Percentiles rank a stretch among this genome's conserved stretches.
Evolutionary conservation across 2,888 invertebrate genomes (phyloP).

Genomic region (Apodemia zela): DNA sequence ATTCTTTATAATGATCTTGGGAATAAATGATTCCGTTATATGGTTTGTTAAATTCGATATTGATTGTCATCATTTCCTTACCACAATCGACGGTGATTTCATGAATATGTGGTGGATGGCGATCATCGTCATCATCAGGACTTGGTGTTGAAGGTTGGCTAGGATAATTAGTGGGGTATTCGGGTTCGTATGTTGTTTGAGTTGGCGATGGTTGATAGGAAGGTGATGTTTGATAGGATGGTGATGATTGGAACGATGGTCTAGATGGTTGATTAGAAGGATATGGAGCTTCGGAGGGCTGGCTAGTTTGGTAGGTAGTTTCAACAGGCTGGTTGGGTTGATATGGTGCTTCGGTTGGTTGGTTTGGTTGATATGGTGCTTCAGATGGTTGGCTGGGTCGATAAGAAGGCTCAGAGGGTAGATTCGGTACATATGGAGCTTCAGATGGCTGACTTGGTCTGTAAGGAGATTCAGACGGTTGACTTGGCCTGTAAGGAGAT

Average conservation of each 20-base stretch:
- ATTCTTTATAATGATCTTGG: slow-evolving; percentile 85
- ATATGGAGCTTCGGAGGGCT: slow-evolving; percentile 39
- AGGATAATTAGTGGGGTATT: slow-evolving; percentile 33
- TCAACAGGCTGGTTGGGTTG: slow-evolving; percentile 40
- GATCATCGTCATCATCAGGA: slow-evolving; percentile 77
- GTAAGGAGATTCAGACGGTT: slow-evolving; percentile 28
- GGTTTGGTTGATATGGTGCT: slow-evolving; percentile 46
- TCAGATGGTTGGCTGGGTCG: slow-evolving; percentile 42
- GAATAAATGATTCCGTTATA: slow-evolving; percentile 91
- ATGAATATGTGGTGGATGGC: slow-evolving; percentile 88
- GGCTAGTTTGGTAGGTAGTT: slow-evolving; percentile 34
- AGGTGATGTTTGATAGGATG: slow-evolving; percentile 35
- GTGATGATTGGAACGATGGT: slow-evolving; percentile 19
- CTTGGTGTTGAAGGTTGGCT: slow-evolving; percentile 29
- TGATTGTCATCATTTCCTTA: slow-evolving; percentile 91
- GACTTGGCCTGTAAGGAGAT: slow-evolving; percentile 36
- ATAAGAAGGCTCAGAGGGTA: slow-evolving; percentile 35
- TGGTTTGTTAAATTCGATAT: slow-evolving; percentile 87
- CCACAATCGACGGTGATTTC: slow-evolving; percentile 88
- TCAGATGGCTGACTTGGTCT: slow-evolving; percentile 33
- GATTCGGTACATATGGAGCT: slow-evolving; percentile 39
- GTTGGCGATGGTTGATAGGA: slow-evolving; percentile 42
- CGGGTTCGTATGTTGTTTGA: slow-evolving; percentile 38
- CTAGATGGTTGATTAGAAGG: slow-evolving; percentile 34
- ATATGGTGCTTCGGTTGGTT: slow-evolving; percentile 42